Base-by-base conservation (phyloP, 1,140 invertebrate species). In the Calosoma granatense region DNA sequence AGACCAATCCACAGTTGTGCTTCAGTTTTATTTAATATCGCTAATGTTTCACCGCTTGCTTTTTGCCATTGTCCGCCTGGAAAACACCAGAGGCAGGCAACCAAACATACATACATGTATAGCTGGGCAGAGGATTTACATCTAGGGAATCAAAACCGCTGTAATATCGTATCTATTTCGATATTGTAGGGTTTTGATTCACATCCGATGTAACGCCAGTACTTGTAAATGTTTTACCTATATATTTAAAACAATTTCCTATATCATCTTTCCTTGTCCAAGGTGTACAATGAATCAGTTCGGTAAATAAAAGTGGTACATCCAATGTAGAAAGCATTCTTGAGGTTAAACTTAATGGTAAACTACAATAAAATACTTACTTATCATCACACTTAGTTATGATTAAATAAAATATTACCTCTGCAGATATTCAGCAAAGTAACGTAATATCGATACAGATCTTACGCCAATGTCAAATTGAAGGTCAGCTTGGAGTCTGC, bases 381-480 rank as follows among this genome's bases (percentile, higher is more conserved):
- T 47, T 47, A 56, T 39, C 14, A 21, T 6, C 20, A 20, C 4
- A 12, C 9, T 1, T 20, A 17, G 15, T 14, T 14, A 26, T 12
- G 22, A 19, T 55, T 43, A 55, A 54, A 36, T 15, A 12, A 56
- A 22, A 21, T 9, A 12, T 39, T 62, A 63, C 61, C 59, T n/a
- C 60, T 69, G 64, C 41, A 68, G 54, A 66, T 74, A 74, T 67
- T 79, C 76, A 1, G 73, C 71, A 17, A 82, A 63, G 61, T 78
- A 86, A 69, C 83, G 74, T 20, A 90, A 68, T 62, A 90, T 83
- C 0, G 84, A 81, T 26, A 90, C 78, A 53, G 80, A 84, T 56
- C 83, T 77, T 64, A 88, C 80, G 12, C 81, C 82, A 64, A 87
- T 84, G 60, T 86, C 84, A 64, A 86, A 86, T 57, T 80, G 76